Conservation (phyloP, 2,113 vertebrate genomes). For the Heliornis fulica region DNA sequence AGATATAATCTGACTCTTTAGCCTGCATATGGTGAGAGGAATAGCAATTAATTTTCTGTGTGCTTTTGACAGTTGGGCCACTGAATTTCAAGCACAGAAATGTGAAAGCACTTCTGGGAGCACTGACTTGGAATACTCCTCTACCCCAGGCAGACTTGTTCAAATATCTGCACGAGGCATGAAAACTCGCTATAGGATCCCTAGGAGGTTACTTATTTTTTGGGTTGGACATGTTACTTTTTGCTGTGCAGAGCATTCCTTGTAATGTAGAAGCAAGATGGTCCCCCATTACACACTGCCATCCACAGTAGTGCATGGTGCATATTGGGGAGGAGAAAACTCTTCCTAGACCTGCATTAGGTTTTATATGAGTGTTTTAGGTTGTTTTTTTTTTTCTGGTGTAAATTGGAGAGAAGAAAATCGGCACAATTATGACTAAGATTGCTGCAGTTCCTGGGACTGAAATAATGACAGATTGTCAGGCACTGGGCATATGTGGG, state of each 20-base stretch:
- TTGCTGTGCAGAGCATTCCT: not conserved
- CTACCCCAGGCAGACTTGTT: not conserved
- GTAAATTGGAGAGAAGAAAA: not conserved
- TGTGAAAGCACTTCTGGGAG: not conserved
- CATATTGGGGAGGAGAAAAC: not conserved
- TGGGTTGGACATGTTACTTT: not conserved
- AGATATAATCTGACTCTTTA: not conserved
- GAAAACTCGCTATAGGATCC: not conserved
- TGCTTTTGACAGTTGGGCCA: not conserved
- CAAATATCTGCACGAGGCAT: not conserved
- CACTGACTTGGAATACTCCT: not conserved
- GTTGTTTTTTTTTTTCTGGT: not conserved
- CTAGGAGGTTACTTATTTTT: not conserved
- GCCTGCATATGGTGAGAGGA: not conserved
- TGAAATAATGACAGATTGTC: not conserved
- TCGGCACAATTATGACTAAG: not conserved
- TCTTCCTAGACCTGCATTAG: not conserved
- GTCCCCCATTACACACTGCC: not conserved
- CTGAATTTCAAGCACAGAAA: not conserved
- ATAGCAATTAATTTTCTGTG: not conserved
- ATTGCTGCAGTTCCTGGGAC: not conserved
- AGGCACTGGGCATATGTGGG: not conserved
- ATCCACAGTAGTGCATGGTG: not conserved
- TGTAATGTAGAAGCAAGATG: fast-evolving
- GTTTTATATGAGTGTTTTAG: not conserved